A percentile compares a stretch with the other conserved stretches of the same genome.
phyloP scores from a whole-genome alignment of 2,113 vertebrate genomes.

The Megaptera novaeangliae region DNA sequence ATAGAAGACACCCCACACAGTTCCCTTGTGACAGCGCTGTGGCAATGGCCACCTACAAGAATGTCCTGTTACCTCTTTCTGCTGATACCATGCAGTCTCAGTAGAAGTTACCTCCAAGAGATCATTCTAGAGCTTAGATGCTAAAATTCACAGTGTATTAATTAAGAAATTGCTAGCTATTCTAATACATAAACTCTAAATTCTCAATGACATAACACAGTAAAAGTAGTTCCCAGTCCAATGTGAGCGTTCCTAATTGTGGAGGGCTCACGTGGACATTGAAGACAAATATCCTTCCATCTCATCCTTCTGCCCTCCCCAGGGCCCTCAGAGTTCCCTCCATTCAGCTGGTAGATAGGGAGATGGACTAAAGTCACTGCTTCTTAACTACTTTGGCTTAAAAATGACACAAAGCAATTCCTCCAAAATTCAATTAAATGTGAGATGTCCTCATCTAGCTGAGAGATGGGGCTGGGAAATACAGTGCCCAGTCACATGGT shows the following conservation, averaged over 20 bases:
- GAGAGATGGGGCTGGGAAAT: background rate
- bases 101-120: background rate
- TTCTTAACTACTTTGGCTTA: background rate
- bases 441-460: background rate
- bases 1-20: constrained; percentile 10
- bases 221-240: background rate
- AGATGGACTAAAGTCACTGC: background rate
- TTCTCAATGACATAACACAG: background rate
- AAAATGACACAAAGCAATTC: background rate
- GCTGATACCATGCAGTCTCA: background rate
- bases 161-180: background rate
- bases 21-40: background rate
- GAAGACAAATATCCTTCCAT: background rate
- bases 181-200: background rate
- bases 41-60: background rate
- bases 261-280: background rate
- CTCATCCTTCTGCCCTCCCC: background rate
- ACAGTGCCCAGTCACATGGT: background rate
- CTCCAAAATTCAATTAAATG: background rate
- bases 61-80: background rate
- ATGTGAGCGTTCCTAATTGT: background rate
- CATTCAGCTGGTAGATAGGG: background rate
- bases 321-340: background rate
- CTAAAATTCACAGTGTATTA: background rate
- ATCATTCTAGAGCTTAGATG: background rate